A percentile compares a stretch with the other conserved stretches of the same genome.
Evolutionary conservation across 2,797 vertebrate genomes (phyloP).

Genomic region (Malacoctenus gilli): DNA sequence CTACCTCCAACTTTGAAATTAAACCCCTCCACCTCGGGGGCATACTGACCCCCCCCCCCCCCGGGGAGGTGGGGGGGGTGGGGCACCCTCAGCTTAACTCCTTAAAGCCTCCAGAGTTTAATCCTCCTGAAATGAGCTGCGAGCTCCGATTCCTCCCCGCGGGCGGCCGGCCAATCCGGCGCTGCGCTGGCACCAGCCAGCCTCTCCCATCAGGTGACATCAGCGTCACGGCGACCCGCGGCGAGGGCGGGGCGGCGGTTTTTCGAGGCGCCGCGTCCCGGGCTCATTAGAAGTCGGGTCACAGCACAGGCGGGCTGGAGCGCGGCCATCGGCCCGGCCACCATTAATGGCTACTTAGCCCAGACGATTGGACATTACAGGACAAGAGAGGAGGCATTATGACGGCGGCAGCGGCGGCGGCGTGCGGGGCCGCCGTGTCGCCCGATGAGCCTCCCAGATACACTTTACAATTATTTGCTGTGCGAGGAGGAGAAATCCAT

Average conservation of each 20-base stretch:
- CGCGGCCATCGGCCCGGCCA: conserved; percentile 50
- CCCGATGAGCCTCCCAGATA: conserved; percentile 44
- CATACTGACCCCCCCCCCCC: conserved; percentile 15
- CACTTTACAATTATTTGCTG: conserved; percentile 52
- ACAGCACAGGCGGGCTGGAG: conserved; percentile 47
- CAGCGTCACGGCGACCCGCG: conserved; percentile 53
- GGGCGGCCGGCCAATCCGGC: conserved; percentile 23
- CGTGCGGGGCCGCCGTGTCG: conserved; percentile 25
- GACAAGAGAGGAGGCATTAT: conserved; percentile 53
- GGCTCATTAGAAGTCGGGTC: conserved; percentile 61
- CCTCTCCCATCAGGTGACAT: conserved; percentile 63
- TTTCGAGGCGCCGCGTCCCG: conserved; percentile 15
- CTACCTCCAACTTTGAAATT: conserved; percentile 51
- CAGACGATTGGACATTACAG: conserved; percentile 53
- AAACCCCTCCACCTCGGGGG: conserved; percentile 47
- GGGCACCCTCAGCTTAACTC: conserved; percentile 53
- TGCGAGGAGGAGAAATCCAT: conserved; percentile 47
- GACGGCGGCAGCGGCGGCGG: conserved; percentile 40
- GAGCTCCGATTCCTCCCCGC: conserved; percentile 20
- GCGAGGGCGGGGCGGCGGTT: conserved; percentile 11
- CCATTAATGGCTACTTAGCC: conserved; percentile 65
- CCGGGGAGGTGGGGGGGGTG: conserved; percentile 24
- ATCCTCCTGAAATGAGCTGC: conserved; percentile 61
- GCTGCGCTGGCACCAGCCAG: conserved; percentile 8
- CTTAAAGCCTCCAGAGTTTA: conserved; percentile 60